Evolutionary conservation across 2,113 vertebrate genomes (phyloP).

Genomic region (Coptodon bakossiorum): DNA sequence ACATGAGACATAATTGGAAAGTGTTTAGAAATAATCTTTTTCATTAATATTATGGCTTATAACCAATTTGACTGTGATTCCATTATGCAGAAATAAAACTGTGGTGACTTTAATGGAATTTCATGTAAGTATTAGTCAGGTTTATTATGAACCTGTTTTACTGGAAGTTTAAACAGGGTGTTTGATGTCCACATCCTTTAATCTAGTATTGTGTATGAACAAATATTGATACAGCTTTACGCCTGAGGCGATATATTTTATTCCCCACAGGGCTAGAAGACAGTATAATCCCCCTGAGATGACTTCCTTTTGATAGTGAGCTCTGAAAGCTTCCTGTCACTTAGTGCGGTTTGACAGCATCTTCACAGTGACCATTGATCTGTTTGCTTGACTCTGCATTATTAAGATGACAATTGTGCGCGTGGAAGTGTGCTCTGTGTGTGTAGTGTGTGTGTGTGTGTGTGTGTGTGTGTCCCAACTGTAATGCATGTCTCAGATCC

Average conservation of each 20-base stretch:
- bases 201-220: background rate
- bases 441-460: conserved; percentile 58
- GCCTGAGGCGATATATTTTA: conserved; percentile 26
- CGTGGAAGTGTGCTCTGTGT: conserved; percentile 45
- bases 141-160: background rate
- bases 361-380: conserved; percentile 74
- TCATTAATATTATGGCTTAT: background rate
- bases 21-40: background rate
- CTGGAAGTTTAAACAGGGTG: background rate
- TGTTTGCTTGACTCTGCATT: conserved; percentile 77
- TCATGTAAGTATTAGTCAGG: background rate
- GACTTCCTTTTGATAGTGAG: conserved; percentile 56
- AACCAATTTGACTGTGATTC: too few species aligned
- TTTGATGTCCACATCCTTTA: background rate
- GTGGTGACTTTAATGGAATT: background rate
- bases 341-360: conserved; percentile 64
- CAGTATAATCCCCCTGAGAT: conserved; percentile 43
- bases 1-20: background rate
- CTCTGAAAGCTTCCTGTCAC: conserved; percentile 73
- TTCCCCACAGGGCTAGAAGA: background rate
- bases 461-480: conserved; percentile 64
- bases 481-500: conserved; percentile 82
- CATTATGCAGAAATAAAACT: background rate
- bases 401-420: conserved; percentile 80
- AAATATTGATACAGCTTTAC: background rate